Evolutionary conservation across 2,888 invertebrate genomes (phyloP), one percentile per base, ranked within the genome.

Genomic region (Iphiclides podalirius): DNA sequence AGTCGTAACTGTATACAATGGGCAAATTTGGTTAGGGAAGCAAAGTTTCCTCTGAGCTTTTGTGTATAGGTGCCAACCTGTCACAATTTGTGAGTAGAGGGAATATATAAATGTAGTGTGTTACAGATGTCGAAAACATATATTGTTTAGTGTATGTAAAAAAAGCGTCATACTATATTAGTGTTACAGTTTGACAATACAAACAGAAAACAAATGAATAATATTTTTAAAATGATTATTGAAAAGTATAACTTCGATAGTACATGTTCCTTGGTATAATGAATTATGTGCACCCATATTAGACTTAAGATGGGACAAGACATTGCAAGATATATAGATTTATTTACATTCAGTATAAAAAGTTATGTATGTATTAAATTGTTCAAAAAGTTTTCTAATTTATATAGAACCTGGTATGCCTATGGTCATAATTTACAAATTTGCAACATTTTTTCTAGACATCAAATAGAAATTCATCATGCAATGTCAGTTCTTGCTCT

Each of bases 181-280:
- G 75, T 65, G 75, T 79, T 79, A 72, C 64, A 66, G 68, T 61
- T 67, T 67, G 84, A 83, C 82, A 84, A 83, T 84, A 80, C 70
- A 59, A 59, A 63, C 63, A 69, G 57, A 63, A 64, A 62, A 61
- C 11, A 55, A 55, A 55, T 52, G n/a, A n/a, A 45, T 55, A 55
- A 60, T 61, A 66, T 61, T 38, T 54, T 52, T 47, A 52, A 58
- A 55, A 48, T 54, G 53, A 56, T 52, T 55, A 43, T 60, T 61
- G 59, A 53, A 58, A 66, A 62, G 54, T 70, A 53, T 60, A 67
- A 62, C 63, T 63, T 64, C 23, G 33, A 38, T 39, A 47, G 36
- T 37, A 39, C 35, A 44, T 45, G 50, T 50, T 45, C 45, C 45
- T 50, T 20, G 4, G 28, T 31, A 39, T 20, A 20, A 34, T 33